Conservation (phyloP, 2,113 vertebrate species). For the Odocoileus virginianus region DNA sequence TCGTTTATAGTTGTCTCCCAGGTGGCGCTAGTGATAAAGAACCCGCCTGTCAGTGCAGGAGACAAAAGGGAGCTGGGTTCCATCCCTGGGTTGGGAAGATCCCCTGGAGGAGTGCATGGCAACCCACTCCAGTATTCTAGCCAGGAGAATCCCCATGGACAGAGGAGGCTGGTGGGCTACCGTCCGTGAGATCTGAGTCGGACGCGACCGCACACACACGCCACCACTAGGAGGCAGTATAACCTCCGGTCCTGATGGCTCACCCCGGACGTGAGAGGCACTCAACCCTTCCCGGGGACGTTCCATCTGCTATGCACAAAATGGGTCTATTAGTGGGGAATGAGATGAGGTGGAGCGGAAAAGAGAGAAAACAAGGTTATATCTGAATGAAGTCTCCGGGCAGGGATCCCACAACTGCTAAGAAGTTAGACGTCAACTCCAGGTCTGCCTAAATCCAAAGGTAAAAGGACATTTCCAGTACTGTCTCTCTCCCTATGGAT, state of each 20-base stretch:
- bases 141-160: neutral
- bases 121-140: neutral
- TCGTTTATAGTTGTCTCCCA: neutral
- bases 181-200: neutral
- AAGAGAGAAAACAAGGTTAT: neutral
- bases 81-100: neutral
- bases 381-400: neutral
- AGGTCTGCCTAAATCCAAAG: neutral
- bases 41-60: neutral
- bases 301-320: neutral
- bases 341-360: neutral
- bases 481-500: neutral
- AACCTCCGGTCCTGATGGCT: neutral
- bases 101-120: neutral
- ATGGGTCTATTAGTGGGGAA: neutral
- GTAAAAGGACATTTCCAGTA: neutral
- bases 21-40: neutral
- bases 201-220: neutral
- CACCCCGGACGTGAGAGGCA: fast-evolving
- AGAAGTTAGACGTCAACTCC: neutral
- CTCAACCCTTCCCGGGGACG: fast-evolving
- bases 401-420: neutral
- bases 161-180: neutral
- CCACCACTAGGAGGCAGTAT: neutral
- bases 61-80: neutral